Conservation (phyloP, 2,888 invertebrate genomes). For the Lysandra bellargus region DNA sequence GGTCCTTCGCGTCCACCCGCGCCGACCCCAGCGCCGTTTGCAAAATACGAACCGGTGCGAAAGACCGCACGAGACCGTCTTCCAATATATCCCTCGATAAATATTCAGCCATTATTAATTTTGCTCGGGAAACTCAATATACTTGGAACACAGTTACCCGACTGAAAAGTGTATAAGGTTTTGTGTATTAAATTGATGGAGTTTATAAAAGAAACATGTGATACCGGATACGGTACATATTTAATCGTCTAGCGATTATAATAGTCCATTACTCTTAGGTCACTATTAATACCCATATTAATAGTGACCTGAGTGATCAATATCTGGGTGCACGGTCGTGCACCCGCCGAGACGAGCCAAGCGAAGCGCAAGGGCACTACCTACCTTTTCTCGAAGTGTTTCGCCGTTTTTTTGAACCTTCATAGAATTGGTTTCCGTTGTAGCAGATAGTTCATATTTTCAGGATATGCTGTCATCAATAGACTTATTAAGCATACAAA, state of each 20-base stretch:
- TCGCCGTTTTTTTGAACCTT: no score
- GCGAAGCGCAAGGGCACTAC: no score
- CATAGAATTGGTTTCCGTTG: no score
- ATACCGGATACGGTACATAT: not conserved
- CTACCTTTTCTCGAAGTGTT: no score
- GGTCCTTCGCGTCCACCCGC: conserved; percentile 20
- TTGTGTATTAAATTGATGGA: not conserved
- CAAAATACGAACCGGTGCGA: not conserved
- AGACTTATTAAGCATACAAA: no score
- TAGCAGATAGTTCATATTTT: no score
- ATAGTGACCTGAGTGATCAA: not conserved
- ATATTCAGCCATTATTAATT: conserved; percentile 27
- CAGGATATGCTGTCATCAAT: no score
- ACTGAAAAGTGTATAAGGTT: not conserved
- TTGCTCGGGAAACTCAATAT: not conserved
- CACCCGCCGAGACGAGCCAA: no score
- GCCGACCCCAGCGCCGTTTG: not conserved
- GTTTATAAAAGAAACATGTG: not conserved
- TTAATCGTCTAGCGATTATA: conserved; percentile 12
- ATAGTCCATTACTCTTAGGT: not conserved
- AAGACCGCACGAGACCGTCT: conserved; percentile 13
- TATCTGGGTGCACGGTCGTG: not conserved
- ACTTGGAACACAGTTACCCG: not conserved
- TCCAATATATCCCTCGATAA: conserved; percentile 32
- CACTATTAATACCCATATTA: no score